Conservation (phyloP, 2,113 vertebrate species). For the Craseonycteris thonglongyai region DNA sequence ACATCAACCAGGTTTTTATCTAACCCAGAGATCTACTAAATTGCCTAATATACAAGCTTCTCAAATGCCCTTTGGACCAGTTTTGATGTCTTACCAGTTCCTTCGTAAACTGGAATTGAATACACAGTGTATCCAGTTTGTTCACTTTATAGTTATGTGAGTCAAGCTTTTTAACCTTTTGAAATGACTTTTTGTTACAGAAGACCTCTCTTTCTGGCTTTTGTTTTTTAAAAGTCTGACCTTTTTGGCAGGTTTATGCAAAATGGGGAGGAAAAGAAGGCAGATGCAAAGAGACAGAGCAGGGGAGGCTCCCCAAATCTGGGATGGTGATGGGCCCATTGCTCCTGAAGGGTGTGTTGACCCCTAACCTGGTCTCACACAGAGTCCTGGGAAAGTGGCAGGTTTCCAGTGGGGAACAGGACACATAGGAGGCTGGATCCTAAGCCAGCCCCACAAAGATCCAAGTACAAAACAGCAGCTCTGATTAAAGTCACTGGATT, state of each 20-base stretch:
- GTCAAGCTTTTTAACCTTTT: not conserved
- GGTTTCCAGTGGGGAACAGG: not conserved
- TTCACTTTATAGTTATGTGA: not conserved
- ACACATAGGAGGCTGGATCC: not conserved
- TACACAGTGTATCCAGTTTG: not conserved
- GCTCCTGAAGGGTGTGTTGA: not conserved
- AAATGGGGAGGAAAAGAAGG: not conserved
- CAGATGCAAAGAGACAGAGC: not conserved
- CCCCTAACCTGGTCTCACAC: not conserved
- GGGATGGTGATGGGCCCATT: not conserved
- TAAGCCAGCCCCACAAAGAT: not conserved
- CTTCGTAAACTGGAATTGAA: not conserved
- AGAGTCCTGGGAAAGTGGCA: not conserved
- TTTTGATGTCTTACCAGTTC: not conserved
- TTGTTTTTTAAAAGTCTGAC: conserved; percentile 15
- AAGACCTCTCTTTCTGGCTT: conserved; percentile 13
- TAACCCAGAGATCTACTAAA: not conserved
- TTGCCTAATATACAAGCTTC: not conserved
- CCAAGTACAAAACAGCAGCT: not conserved
- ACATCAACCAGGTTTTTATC: not conserved
- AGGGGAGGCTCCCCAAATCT: not conserved
- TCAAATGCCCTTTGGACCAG: not conserved
- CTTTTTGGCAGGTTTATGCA: not conserved
- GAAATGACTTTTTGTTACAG: not conserved
- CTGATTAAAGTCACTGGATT: not conserved